Evolutionary conservation across 2,888 invertebrate species (phyloP), one percentile per base, ranked within the genome.

Genomic region (Cephus runcator): DNA sequence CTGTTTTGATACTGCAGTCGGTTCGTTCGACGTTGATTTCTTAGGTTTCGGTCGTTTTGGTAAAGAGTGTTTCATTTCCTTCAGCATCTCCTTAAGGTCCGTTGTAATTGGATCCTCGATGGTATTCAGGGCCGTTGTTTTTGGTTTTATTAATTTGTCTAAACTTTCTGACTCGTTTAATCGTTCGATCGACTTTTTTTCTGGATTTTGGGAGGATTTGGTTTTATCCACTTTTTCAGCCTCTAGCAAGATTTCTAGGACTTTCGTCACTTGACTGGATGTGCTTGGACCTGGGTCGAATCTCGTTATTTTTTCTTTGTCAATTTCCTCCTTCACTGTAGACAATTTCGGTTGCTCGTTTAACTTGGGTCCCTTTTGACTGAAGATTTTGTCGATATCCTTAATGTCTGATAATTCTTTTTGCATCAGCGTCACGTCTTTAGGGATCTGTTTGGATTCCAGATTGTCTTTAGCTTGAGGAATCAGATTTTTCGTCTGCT

Each of bases 51-150:
- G 89, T 83, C 93, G 93, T 87, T 94, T 94, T 0, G 95, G 95
- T 80, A 96, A 91, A 15, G 95, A 95, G 89, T 96, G 94, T 90
- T 95, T 96, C 95, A 96, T 95, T 92, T 96, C 95, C 86, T 95
- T 95, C 81, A 96, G 90, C 94, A 95, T 95, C 90, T 95, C 95
- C 88, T 94, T 94, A 36, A 96, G 91, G 88, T 92, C 88, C 31
- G 81, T 78, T 33, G 87, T 88, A 30, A 83, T 79, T 77, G 85
- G 87, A 81, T 88, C 88, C 75, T 88, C 88, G 35, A 82, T 76
- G 15, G 83, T 85, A 69, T 85, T 87, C 77, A 85, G 75, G 73
- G 79, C 77, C 34, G 79, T 78, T 74, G 76, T 81, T 33, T 79
- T 75, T 23, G 75, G 4, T 33, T 76, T 77, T 12, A 78, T 81